phyloP scores from a whole-genome alignment of 2,797 vertebrate genomes.

The Cirrhinus molitorella region DNA sequence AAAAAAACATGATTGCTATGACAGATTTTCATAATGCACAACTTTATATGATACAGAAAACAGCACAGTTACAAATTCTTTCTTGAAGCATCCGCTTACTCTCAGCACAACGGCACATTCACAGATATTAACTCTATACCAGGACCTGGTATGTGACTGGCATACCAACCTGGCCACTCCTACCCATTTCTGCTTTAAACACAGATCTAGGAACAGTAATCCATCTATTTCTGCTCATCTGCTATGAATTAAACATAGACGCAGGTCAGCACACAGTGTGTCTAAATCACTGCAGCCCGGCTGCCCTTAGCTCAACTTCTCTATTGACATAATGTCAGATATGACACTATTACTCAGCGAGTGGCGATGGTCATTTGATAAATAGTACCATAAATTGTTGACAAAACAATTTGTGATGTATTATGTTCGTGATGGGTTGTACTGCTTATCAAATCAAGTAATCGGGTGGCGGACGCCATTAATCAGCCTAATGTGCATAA shows the following conservation, averaged over 20 bases:
- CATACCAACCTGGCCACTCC: conserved; percentile 37
- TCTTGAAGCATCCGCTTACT: background rate
- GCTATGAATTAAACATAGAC: conserved; percentile 78
- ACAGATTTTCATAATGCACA: background rate
- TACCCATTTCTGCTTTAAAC: conserved; percentile 24
- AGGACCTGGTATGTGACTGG: conserved; percentile 33
- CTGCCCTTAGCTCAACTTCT: conserved; percentile 81
- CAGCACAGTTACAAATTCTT: background rate
- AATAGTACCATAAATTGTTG: conserved; percentile 87
- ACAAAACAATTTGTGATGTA: conserved; percentile 89
- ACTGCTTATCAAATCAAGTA: conserved; percentile 87
- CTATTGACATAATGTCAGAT: conserved; percentile 87
- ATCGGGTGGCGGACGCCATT: conserved; percentile 82
- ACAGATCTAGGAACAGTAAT: conserved; percentile 54
- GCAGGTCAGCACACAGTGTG: conserved; percentile 74
- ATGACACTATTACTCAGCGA: conserved; percentile 85
- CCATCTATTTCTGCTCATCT: conserved; percentile 54
- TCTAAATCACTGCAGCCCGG: conserved; percentile 81
- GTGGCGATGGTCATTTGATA: conserved; percentile 85
- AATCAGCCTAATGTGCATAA: conserved; percentile 78
- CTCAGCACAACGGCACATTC: conserved; percentile 1
- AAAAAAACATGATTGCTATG: background rate
- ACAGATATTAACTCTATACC: conserved; percentile 30
- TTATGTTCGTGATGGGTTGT: conserved; percentile 85
- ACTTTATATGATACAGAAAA: background rate